These are phyloP conservation scores for Coryphaenoides rupestris DNA, from an alignment of 2,113 vertebrate genomes.

Conservation along the genomic window DNA sequence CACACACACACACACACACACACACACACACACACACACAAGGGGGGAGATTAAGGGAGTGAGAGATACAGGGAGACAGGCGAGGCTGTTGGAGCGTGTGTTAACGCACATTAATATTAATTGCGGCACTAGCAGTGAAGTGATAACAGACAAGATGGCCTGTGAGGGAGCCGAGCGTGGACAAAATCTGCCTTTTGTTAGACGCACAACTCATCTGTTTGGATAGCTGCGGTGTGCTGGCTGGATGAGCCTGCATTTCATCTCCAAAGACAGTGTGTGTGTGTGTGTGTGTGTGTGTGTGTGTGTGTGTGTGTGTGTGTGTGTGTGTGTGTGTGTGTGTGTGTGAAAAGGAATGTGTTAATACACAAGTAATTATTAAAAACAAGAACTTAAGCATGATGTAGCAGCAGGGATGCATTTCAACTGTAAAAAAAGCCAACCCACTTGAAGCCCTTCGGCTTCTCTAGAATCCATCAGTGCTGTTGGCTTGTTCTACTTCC, in stretches of 20 bases:
- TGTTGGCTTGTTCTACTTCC: conserved; percentile 52
- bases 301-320: conserved; percentile 1
- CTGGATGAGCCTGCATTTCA: conserved; percentile 48
- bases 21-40: not conserved
- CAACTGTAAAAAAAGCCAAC: conserved; percentile 60
- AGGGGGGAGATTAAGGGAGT: not conserved
- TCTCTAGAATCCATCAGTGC: conserved; percentile 19
- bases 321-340: conserved; percentile 2
- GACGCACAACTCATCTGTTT: conserved; percentile 40
- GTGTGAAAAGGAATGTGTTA: conserved; percentile 6
- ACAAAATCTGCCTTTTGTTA: conserved; percentile 52
- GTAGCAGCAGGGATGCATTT: conserved; percentile 49
- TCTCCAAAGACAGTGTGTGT: conserved; percentile 42
- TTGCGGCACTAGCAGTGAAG: conserved; percentile 65
- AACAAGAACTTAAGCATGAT: not conserved
- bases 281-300: conserved; percentile 20
- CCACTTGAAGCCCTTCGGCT: conserved; percentile 58
- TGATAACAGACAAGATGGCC: conserved; percentile 63
- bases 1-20: conserved; percentile 4
- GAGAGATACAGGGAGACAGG: conserved; percentile 15
- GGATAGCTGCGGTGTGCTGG: conserved; percentile 37
- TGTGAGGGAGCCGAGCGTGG: conserved; percentile 50
- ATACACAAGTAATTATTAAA: conserved; percentile 31
- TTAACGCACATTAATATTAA: conserved; percentile 77
- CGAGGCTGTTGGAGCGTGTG: conserved; percentile 63